Percentiles rank a stretch among this genome's conserved stretches.
Conservation (phyloP, 2,888 invertebrate species). For the Drosophila birchii region DNA sequence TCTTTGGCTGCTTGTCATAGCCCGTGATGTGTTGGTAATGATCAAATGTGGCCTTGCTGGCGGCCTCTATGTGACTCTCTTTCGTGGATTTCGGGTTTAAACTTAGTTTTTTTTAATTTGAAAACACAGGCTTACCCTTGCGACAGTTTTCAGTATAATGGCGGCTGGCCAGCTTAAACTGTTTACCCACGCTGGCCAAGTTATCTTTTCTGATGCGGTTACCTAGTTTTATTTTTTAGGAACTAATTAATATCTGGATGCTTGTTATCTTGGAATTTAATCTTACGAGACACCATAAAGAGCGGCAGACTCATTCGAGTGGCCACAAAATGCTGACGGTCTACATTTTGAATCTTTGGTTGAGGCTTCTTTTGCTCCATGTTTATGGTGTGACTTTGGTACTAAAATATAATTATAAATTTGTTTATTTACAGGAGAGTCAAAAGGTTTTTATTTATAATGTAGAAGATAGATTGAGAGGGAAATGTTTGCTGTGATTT, state of each 20-base stretch:
- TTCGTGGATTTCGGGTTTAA: not conserved
- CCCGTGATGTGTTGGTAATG: slow-evolving; percentile 60
- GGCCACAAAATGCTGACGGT: slow-evolving; percentile 61
- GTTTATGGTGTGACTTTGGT: not conserved
- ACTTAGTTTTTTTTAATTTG: rapidly evolving
- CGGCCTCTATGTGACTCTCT: slow-evolving; percentile 54
- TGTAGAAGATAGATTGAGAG: not conserved
- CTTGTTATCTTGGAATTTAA: not conserved
- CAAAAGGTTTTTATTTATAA: not conserved
- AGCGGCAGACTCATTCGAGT: slow-evolving; percentile 75
- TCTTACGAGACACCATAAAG: slow-evolving; percentile 77
- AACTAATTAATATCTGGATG: not conserved
- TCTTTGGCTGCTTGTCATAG: slow-evolving; percentile 20
- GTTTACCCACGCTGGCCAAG: slow-evolving; percentile 46
- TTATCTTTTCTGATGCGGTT: slow-evolving; percentile 62
- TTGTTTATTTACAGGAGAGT: not conserved
- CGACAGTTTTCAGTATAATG: slow-evolving; percentile 61
- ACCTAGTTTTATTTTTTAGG: slow-evolving; percentile 40
- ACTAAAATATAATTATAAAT: slow-evolving; percentile 2
- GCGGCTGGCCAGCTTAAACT: slow-evolving; percentile 57
- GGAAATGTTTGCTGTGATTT: not conserved
- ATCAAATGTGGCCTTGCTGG: slow-evolving; percentile 47
- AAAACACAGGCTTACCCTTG: slow-evolving; percentile 39
- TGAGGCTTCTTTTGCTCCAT: slow-evolving; percentile 10
- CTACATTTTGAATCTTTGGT: slow-evolving; percentile 47